Percentiles rank a stretch among this genome's conserved stretches.
Conservation (phyloP, 2,797 vertebrate species). For the Miichthys miiuy region DNA sequence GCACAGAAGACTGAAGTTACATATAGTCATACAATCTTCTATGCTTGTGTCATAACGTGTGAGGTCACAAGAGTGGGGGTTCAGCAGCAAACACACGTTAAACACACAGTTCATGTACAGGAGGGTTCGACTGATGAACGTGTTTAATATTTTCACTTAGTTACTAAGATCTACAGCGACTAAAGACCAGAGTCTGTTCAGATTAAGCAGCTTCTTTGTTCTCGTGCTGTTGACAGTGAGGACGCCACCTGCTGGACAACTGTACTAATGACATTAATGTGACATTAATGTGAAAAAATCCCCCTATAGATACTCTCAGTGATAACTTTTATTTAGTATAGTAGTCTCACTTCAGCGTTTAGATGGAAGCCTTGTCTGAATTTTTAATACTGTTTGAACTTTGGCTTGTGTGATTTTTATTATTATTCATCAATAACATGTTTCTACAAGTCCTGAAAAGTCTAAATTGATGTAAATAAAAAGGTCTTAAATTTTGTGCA, state of each 20-base stretch:
- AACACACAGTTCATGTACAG: not conserved
- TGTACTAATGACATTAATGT: not conserved
- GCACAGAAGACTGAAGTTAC: not conserved
- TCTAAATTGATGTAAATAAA: no score
- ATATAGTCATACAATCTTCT: not conserved
- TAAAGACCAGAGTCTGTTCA: not conserved
- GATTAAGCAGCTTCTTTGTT: not conserved
- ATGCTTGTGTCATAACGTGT: not conserved
- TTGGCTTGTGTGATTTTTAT: no score
- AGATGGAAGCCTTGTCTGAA: no score
- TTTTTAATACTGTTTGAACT: no score
- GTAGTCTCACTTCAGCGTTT: no score
- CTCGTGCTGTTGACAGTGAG: not conserved
- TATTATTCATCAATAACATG: no score
- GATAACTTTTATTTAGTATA: no score
- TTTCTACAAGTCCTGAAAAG: no score
- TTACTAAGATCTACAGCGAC: not conserved
- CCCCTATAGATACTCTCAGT: not conserved
- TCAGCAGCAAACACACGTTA: not conserved
- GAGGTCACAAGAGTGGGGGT: not conserved
- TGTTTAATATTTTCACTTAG: not conserved
- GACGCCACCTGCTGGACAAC: conserved; percentile 15
- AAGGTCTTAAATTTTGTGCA: no score
- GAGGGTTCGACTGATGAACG: not conserved
- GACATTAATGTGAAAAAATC: not conserved